Percentiles rank a stretch among this genome's conserved stretches.
phyloP scores from a whole-genome alignment of 2,888 invertebrate species.

The Eueremaeus valkanovi region DNA sequence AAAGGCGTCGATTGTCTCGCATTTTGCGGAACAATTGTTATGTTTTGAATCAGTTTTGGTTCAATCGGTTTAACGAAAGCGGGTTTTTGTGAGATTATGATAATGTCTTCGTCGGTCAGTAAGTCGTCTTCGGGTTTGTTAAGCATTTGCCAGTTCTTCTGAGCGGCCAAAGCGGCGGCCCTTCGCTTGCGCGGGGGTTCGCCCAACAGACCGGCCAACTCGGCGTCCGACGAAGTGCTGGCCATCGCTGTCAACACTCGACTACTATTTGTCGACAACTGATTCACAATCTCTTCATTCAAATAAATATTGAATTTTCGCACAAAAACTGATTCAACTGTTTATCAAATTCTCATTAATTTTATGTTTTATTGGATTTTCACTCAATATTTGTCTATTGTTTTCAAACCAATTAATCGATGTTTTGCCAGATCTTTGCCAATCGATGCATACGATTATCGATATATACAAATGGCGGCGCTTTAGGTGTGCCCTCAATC shows the following conservation, averaged over 20 bases:
- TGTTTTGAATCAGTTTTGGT: not conserved
- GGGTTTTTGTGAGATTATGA: not conserved
- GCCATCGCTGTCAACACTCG: not conserved
- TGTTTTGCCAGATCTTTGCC: no score
- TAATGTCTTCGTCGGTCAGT: not conserved
- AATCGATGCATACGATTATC: no score
- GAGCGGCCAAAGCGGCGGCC: constrained; percentile 26
- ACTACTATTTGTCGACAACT: not conserved
- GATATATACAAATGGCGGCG: no score
- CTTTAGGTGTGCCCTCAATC: no score
- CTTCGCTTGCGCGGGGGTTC: not conserved
- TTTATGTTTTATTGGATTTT: no score
- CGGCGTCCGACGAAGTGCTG: not conserved
- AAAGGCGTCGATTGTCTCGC: not conserved
- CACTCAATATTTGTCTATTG: no score
- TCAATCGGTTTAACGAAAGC: not conserved
- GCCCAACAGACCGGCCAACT: not conserved
- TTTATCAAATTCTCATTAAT: no score
- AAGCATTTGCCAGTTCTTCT: constrained; percentile 29
- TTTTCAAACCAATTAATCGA: no score
- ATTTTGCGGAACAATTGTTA: not conserved
- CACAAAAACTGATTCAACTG: no score
- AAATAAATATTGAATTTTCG: not conserved
- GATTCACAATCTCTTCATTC: not conserved
- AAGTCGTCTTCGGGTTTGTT: not conserved